Evolutionary conservation across 2,888 invertebrate genomes (phyloP).

Genomic region (Nebria salina): DNA sequence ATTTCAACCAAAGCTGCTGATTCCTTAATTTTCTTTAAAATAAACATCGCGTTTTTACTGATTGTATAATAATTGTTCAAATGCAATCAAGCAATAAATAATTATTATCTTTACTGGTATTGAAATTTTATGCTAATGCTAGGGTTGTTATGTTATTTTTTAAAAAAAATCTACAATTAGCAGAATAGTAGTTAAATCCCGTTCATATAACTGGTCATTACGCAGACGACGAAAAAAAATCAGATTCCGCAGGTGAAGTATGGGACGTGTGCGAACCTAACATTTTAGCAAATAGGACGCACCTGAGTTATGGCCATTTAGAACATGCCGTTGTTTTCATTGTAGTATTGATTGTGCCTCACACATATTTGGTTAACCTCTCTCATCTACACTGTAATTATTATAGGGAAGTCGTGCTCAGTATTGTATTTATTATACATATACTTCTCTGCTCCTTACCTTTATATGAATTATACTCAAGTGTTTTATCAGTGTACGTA

Average conservation of each 20-base stretch:
- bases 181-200: background rate
- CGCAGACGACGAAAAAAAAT: background rate
- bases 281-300: slow-evolving; percentile 28
- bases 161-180: background rate
- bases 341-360: slow-evolving; percentile 35
- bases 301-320: slow-evolving; percentile 29
- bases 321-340: slow-evolving; percentile 34
- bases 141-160: no score
- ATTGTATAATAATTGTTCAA: no score
- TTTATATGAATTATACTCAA: slow-evolving; percentile 38
- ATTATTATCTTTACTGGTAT: no score
- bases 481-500: slow-evolving; percentile 26
- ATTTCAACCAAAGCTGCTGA: no score
- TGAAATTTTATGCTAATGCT: no score
- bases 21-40: no score
- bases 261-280: slow-evolving; percentile 15
- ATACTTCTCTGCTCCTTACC: background rate
- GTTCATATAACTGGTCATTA: background rate
- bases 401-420: slow-evolving; percentile 29
- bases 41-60: no score
- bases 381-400: slow-evolving; percentile 37
- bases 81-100: no score
- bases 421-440: slow-evolving; percentile 32
- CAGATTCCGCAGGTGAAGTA: background rate
- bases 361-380: slow-evolving; percentile 45